These are phyloP conservation scores for Pecten maximus DNA, from an alignment of 2,888 invertebrate genomes.

Conservation along the genomic window DNA sequence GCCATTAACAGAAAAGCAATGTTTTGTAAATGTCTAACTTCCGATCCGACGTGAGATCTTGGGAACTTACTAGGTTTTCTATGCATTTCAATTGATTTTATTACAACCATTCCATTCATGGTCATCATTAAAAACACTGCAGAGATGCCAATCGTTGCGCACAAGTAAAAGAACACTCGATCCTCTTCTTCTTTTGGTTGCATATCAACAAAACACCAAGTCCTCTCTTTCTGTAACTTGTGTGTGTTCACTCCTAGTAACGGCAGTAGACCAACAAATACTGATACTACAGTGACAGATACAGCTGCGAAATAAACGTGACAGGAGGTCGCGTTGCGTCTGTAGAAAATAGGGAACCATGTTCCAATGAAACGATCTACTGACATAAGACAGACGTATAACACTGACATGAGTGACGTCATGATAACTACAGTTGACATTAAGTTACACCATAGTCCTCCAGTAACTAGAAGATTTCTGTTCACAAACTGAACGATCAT, in stretches of 20 bases:
- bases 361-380: neutral
- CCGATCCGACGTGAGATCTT: neutral
- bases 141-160: neutral
- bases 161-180: neutral
- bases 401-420: neutral
- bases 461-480: neutral
- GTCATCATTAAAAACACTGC: neutral
- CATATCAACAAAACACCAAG: neutral
- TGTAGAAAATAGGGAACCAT: neutral
- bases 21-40: neutral
- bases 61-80: no score
- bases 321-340: neutral
- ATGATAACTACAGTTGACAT: neutral
- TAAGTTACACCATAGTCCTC: neutral
- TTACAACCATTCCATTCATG: neutral
- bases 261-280: neutral
- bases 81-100: neutral
- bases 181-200: neutral
- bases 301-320: neutral
- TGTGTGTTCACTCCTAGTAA: neutral
- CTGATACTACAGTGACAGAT: neutral
- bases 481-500: constrained; percentile 47
- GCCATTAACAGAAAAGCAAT: neutral
- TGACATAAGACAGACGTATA: neutral
- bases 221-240: neutral